These are phyloP conservation scores for Oxytorus armatus DNA, from an alignment of 2,888 invertebrate genomes.

Conservation along the genomic window DNA sequence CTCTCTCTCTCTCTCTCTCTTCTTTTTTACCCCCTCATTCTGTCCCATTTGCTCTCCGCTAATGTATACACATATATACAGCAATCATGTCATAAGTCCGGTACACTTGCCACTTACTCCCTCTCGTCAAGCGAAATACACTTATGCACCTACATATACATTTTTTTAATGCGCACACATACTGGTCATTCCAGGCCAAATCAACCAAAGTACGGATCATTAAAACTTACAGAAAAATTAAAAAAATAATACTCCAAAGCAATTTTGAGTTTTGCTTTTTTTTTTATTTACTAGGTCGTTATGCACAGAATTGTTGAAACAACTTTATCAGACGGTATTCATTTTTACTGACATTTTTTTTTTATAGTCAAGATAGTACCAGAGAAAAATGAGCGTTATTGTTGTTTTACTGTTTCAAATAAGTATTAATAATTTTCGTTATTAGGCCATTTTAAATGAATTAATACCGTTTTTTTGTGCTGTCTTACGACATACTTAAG, in stretches of 20 bases:
- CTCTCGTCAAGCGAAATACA: constrained; percentile 6
- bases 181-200: neutral
- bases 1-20: neutral
- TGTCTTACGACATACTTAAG: too few species aligned
- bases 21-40: constrained; percentile 3
- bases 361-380: neutral
- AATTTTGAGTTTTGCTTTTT: too few species aligned
- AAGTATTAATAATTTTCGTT: too few species aligned
- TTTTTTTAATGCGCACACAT: neutral
- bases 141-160: constrained; percentile 28
- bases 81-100: constrained; percentile 1
- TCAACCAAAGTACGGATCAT: too few species aligned
- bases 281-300: too few species aligned
- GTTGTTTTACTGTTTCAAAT: too few species aligned
- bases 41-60: constrained; percentile 6
- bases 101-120: constrained; percentile 6
- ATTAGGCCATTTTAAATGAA: too few species aligned
- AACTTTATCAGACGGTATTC: neutral
- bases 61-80: neutral
- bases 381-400: neutral
- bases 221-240: too few species aligned
- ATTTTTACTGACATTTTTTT: neutral
- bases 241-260: too few species aligned
- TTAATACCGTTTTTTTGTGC: too few species aligned
- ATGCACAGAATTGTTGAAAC: neutral